phyloP scores from a whole-genome alignment of 2,888 invertebrate genomes.

The Kuschelorhynchus macadamiae region DNA sequence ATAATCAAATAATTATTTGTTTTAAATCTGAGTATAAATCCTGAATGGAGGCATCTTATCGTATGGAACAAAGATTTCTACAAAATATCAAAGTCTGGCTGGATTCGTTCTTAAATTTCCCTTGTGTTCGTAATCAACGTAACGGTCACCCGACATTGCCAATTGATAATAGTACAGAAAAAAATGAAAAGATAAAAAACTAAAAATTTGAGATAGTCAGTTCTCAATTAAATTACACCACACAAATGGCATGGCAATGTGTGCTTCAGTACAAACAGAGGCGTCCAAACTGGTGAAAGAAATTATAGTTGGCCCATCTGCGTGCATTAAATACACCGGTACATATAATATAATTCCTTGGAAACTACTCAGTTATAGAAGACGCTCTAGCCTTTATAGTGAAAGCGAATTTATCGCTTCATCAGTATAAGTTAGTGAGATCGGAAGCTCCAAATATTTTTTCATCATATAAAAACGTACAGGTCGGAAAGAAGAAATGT shows the following conservation, averaged over 20 bases:
- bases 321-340: neutral
- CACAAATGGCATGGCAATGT: conserved; percentile 1
- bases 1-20: too few species aligned
- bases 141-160: conserved; percentile 6
- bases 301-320: neutral
- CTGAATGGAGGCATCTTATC: too few species aligned
- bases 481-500: conserved; percentile 1
- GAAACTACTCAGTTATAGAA: conserved; percentile 1
- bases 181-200: conserved; percentile 6
- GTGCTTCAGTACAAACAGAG: neutral
- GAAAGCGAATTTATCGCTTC: neutral
- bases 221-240: conserved; percentile 5
- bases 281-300: conserved; percentile 7
- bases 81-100: too few species aligned
- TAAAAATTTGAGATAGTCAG: conserved; percentile 2
- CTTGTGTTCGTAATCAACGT: too few species aligned
- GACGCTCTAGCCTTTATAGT: conserved; percentile 6
- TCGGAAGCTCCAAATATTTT: neutral
- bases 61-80: too few species aligned
- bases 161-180: neutral
- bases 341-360: neutral
- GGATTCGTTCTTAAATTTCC: too few species aligned
- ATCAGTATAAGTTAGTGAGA: too few species aligned
- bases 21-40: too few species aligned
- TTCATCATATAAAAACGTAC: conserved; percentile 10